Percentiles rank a stretch among this genome's conserved stretches.
Conservation (phyloP, 1,140 invertebrate genomes). For the Drosophila serrata region DNA sequence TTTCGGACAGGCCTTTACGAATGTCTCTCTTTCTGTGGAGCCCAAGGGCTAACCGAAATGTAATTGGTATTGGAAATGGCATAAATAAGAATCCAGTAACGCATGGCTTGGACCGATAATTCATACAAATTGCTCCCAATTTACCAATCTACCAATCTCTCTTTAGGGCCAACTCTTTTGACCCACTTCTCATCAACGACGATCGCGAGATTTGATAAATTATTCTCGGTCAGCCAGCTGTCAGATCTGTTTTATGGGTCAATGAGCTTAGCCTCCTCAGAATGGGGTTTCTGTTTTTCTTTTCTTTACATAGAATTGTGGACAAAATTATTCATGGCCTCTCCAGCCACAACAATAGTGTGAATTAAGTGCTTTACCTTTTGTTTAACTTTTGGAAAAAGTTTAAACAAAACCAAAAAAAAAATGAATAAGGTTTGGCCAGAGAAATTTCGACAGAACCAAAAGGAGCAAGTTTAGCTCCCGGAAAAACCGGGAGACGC, state of each 20-base stretch:
- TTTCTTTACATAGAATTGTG: conserved; percentile 8
- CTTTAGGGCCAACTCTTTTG: conserved; percentile 19
- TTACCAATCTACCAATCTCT: conserved; percentile 21
- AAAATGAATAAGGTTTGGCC: conserved; percentile 28
- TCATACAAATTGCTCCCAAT: conserved; percentile 29
- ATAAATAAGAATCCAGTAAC: conserved; percentile 29
- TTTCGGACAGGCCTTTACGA: conserved; percentile 26
- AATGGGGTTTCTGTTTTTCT: conserved; percentile 4
- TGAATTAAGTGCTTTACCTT: conserved; percentile 55
- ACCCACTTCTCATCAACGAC: conserved; percentile 38
- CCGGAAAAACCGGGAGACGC: conserved; percentile 30
- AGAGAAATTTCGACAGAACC: conserved; percentile 49
- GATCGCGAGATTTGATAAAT: conserved; percentile 50
- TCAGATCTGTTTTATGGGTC: conserved; percentile 44
- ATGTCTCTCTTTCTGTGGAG: conserved; percentile 11
- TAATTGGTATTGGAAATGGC: conserved; percentile 37
- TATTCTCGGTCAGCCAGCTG: conserved; percentile 42
- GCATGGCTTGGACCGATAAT: conserved; percentile 1
- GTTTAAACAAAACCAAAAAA: conserved; percentile 26
- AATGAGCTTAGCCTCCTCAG: conserved; percentile 41
- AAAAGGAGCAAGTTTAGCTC: conserved; percentile 36
- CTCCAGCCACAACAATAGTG: conserved; percentile 47
- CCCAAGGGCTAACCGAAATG: conserved; percentile 18
- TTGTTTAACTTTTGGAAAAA: conserved; percentile 49
- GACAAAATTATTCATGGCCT: conserved; percentile 31